Conservation (phyloP, 1,140 invertebrate genomes). For the Drosophila nasuta region DNA sequence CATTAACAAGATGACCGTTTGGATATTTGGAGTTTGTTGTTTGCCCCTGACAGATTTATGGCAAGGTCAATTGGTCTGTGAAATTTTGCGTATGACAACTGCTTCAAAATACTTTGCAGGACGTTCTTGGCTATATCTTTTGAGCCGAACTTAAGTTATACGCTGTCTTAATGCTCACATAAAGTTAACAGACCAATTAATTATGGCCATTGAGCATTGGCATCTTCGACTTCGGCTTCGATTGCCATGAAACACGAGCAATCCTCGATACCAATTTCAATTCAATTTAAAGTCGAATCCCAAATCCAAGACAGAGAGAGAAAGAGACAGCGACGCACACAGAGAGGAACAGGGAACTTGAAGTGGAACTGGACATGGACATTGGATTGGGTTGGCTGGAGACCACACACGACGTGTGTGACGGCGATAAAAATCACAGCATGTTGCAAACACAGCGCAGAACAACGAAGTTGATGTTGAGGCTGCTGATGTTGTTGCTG, state of each 20-base stretch:
- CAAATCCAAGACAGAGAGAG: conserved; percentile 12
- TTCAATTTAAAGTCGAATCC: background rate
- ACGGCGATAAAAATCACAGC: conserved; percentile 83
- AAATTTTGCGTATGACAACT: background rate
- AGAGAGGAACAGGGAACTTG: conserved; percentile 8
- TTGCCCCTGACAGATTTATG: conserved; percentile 16
- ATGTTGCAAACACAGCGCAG: conserved; percentile 78
- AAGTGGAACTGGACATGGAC: conserved; percentile 33
- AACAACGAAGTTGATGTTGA: conserved; percentile 20
- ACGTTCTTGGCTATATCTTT: background rate
- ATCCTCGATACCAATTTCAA: conserved; percentile 22
- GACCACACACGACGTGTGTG: conserved; percentile 77
- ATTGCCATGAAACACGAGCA: conserved; percentile 66
- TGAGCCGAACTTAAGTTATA: background rate
- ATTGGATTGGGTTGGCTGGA: conserved; percentile 8
- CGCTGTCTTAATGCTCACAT: conserved; percentile 43
- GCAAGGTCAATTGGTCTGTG: conserved; percentile 37
- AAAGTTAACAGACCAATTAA: conserved; percentile 73
- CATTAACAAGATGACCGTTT: conserved; percentile 50
- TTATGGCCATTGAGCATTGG: conserved; percentile 65
- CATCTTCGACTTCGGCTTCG: conserved; percentile 41
- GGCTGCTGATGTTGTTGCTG: conserved; percentile 21
- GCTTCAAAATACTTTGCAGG: background rate
- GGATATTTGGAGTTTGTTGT: conserved; percentile 5
- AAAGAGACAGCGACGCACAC: no score